A percentile compares a stretch with the other conserved stretches of the same genome.
Conservation (phyloP, 2,113 vertebrate genomes). For the Redunca redunca region DNA sequence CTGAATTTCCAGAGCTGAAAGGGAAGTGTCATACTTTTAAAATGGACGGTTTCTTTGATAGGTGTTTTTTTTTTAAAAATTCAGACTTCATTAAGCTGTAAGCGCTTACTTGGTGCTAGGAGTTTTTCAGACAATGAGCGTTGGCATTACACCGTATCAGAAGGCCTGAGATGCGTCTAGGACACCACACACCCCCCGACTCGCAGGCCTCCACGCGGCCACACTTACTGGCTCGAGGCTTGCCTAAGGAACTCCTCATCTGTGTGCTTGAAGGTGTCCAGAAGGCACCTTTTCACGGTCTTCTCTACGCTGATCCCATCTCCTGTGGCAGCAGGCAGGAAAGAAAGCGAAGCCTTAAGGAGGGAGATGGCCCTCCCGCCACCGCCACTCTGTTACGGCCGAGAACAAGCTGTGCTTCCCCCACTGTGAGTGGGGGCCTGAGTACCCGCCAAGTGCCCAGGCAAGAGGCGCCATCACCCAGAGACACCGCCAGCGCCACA, state of each 20-base stretch:
- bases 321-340: conserved; percentile 78
- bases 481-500: rapidly evolving
- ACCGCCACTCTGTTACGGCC: not conserved
- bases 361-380: not conserved
- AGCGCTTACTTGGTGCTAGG: not conserved
- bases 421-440: not conserved
- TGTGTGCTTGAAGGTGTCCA: conserved; percentile 94
- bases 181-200: not conserved
- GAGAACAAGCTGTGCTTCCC: not conserved
- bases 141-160: not conserved
- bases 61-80: not conserved
- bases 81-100: not conserved
- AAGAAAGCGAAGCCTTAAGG: not conserved
- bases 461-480: no score
- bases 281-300: conserved; percentile 91
- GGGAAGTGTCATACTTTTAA: not conserved
- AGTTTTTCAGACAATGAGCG: not conserved
- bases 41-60: rapidly evolving
- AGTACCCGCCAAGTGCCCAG: not conserved
- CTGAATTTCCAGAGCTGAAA: not conserved
- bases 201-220: rapidly evolving
- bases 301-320: conserved; percentile 90
- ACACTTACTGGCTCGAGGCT: conserved; percentile 96
- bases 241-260: conserved; percentile 97
- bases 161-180: rapidly evolving